phyloP scores from a whole-genome alignment of 2,113 vertebrate species.

The Actenoides hombroni region DNA sequence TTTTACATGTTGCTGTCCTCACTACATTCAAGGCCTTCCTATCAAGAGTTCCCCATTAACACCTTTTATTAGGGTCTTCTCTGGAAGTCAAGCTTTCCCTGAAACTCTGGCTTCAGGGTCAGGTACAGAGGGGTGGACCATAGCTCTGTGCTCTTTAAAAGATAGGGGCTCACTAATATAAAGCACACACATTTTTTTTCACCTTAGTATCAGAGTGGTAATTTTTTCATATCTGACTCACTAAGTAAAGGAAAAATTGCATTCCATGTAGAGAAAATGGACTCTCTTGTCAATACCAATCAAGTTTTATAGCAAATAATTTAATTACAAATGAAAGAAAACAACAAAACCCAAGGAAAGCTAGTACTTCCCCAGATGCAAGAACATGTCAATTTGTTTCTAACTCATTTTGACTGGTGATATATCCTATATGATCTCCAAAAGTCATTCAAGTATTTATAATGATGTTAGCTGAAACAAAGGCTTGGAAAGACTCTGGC shows the following conservation, averaged over 20 bases:
- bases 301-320: conserved; percentile 9
- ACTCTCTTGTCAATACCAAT: conserved; percentile 4
- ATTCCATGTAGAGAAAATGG: neutral
- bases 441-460: conserved; percentile 61
- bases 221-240: neutral
- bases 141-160: neutral
- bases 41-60: neutral
- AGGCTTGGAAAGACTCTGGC: neutral
- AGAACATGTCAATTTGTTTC: conserved; percentile 34
- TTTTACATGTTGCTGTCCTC: neutral
- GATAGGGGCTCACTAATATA: neutral
- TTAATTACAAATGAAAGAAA: conserved; percentile 39
- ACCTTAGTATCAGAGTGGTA: neutral
- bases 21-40: neutral
- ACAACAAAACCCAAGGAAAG: conserved; percentile 16
- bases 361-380: neutral
- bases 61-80: neutral
- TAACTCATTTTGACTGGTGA: conserved; percentile 52
- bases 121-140: neutral
- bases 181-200: neutral
- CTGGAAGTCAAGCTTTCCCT: neutral
- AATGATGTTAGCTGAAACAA: conserved; percentile 44
- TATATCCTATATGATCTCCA: conserved; percentile 42
- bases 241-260: neutral
- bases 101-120: neutral